These are phyloP conservation scores for Baccha elongata DNA, from an alignment of 2,888 invertebrate species.

Conservation along the genomic window DNA sequence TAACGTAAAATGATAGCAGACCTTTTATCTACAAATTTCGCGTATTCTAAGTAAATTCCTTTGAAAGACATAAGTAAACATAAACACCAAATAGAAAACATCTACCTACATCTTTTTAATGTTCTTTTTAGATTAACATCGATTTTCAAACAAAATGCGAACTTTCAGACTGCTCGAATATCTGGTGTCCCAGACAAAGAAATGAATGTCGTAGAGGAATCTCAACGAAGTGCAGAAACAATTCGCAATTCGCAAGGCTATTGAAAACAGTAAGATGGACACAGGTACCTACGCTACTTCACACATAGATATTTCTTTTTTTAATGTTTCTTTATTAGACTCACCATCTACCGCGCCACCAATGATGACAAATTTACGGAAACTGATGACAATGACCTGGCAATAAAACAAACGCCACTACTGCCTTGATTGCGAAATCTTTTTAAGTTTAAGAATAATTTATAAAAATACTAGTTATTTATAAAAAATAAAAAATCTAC, in stretches of 20 bases:
- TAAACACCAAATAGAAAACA: no score
- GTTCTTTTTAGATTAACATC: constrained; percentile 89
- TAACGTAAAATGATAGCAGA: no score
- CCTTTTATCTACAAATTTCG: no score
- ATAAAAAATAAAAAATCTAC: constrained; percentile 36
- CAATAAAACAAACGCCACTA: constrained; percentile 92
- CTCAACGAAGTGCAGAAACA: constrained; percentile 84
- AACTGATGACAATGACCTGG: constrained; percentile 91
- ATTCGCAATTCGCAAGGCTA: constrained; percentile 87
- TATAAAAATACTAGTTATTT: constrained; percentile 19
- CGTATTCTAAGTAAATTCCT: no score
- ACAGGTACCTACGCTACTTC: constrained; percentile 73
- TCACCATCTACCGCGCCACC: constrained; percentile 76
- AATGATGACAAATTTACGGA: constrained; percentile 89
- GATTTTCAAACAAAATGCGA: constrained; percentile 91
- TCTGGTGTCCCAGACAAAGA: constrained; percentile 87
- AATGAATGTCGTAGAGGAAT: constrained; percentile 77
- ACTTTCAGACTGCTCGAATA: constrained; percentile 90
- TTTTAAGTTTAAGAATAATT: constrained; percentile 86
- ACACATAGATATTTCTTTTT: background rate
- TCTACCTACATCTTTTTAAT: no score
- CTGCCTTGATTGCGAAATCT: constrained; percentile 93
- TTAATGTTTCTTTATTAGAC: constrained; percentile 31
- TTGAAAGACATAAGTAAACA: no score
- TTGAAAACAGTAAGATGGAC: constrained; percentile 87